These are phyloP conservation scores for Eupithecia abbreviata DNA, from an alignment of 2,888 invertebrate species.

Conservation along the genomic window DNA sequence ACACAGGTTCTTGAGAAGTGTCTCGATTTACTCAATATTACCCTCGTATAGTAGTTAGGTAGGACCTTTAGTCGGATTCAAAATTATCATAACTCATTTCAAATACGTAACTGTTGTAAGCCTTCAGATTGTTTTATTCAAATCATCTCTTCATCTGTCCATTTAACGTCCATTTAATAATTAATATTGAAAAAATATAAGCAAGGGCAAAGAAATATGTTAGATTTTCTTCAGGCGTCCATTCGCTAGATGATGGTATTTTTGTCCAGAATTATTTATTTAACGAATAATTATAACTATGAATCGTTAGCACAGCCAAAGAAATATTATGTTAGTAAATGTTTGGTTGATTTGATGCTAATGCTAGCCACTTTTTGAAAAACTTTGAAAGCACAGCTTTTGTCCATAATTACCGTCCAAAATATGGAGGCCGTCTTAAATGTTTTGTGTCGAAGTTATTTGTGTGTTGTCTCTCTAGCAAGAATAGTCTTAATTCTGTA, in stretches of 20 bases:
- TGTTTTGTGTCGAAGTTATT: neutral
- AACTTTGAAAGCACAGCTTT: conserved; percentile 57
- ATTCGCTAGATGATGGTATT: no score
- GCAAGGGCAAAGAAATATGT: neutral
- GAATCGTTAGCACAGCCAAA: neutral
- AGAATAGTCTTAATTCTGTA: conserved; percentile 13
- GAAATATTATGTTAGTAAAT: neutral
- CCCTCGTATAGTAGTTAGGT: neutral
- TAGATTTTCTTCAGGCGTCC: neutral
- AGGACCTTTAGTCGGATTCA: neutral
- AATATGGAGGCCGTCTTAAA: conserved; percentile 66
- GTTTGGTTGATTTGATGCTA: conserved; percentile 7
- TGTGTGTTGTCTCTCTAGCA: neutral
- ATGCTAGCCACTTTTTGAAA: conserved; percentile 25
- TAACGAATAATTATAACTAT: neutral
- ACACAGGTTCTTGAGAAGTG: neutral
- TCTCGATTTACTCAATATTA: neutral
- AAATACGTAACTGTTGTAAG: conserved; percentile 3
- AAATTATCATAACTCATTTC: neutral
- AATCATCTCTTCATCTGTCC: conserved; percentile 38
- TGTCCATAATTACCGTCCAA: conserved; percentile 71
- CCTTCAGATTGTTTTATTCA: neutral
- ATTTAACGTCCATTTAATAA: conserved; percentile 27
- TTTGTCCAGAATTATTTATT: no score
- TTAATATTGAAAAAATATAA: neutral